Conservation (phyloP, 1,140 invertebrate genomes). For the Trypoxylus dichotomus region DNA sequence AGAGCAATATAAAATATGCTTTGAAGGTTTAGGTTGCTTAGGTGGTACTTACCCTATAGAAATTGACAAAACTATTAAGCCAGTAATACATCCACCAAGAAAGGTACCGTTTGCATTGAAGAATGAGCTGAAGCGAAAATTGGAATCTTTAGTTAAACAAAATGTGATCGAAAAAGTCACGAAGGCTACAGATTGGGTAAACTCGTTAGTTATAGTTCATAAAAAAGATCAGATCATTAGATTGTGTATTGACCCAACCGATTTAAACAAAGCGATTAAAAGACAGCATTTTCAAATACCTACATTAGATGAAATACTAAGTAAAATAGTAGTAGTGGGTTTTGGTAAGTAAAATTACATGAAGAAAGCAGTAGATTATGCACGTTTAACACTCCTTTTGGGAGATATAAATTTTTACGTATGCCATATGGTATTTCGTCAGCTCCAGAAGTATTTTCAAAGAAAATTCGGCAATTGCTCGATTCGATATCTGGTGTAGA, state of each 20-base stretch:
- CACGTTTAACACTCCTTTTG: conserved; percentile 44
- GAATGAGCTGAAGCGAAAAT: conserved; percentile 41
- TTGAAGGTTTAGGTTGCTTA: neutral
- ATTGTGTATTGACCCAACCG: conserved; percentile 52
- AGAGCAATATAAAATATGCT: too few relatives aligned
- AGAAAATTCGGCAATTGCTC: conserved; percentile 17
- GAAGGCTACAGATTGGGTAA: conserved; percentile 50
- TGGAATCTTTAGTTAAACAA: conserved; percentile 40
- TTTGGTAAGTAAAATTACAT: conserved; percentile 40
- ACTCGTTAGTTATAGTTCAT: conserved; percentile 50
- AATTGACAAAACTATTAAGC: neutral
- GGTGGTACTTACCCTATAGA: neutral
- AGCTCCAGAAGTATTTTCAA: conserved; percentile 25
- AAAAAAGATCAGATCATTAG: conserved; percentile 50
- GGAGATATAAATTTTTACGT: conserved; percentile 39
- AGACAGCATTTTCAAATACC: neutral
- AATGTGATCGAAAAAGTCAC: conserved; percentile 45
- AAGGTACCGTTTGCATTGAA: conserved; percentile 41
- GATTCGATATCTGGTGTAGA: neutral
- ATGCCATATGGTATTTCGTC: conserved; percentile 40
- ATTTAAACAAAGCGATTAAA: conserved; percentile 45
- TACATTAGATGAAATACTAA: conserved; percentile 5
- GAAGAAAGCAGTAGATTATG: conserved; percentile 37
- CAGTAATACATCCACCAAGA: conserved; percentile 36
- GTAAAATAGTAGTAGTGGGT: conserved; percentile 30